These are phyloP conservation scores for Ceratina japonica DNA, from an alignment of 1,140 invertebrate species.

Conservation along the genomic window DNA sequence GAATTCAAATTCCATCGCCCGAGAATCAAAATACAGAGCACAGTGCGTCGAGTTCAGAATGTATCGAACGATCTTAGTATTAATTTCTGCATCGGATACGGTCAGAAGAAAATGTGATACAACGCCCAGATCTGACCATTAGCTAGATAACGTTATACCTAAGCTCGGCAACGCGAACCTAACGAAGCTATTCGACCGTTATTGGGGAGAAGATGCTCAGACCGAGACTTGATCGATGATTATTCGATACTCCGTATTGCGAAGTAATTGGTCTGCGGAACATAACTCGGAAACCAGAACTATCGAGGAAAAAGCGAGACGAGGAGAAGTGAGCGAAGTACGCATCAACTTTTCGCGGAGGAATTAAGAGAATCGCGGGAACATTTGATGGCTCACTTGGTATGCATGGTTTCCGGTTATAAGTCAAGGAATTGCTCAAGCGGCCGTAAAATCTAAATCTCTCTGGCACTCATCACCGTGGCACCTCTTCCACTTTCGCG, in stretches of 20 bases:
- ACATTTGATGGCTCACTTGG: conserved; percentile 60
- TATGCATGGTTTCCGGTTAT: conserved; percentile 64
- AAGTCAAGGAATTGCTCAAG: conserved; percentile 71
- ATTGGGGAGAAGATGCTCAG: neutral
- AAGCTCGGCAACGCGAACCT: no score
- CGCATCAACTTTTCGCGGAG: neutral
- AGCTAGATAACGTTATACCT: no score
- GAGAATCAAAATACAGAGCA: neutral
- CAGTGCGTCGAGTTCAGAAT: no score
- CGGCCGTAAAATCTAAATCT: conserved; percentile 72
- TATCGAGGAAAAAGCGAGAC: neutral
- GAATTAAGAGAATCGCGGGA: conserved; percentile 47
- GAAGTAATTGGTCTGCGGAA: no score
- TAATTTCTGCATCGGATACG: no score
- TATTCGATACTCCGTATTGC: neutral
- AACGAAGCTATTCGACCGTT: neutral
- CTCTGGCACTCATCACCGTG: conserved; percentile 66
- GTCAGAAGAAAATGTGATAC: no score
- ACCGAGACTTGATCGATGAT: conserved; percentile 10
- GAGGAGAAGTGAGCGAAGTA: neutral
- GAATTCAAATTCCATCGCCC: conserved; percentile 26
- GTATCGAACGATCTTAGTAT: no score
- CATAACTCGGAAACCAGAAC: no score
- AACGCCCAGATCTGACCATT: no score
- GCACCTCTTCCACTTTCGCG: conserved; percentile 44